Conservation (phyloP, 2,797 vertebrate species). For the Bufotes viridis region DNA sequence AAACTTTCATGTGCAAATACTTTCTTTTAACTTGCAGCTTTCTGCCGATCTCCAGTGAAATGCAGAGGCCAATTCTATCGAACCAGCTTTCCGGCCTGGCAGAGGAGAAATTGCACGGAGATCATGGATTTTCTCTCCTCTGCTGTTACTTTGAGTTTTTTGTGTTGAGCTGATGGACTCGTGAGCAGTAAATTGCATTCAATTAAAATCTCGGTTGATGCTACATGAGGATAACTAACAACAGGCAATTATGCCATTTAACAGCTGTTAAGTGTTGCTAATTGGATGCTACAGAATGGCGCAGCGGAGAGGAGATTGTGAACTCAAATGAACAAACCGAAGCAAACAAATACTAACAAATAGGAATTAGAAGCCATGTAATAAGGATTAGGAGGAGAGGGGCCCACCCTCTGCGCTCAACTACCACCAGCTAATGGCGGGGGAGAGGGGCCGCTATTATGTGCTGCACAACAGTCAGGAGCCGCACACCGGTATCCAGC, state of each 20-base stretch:
- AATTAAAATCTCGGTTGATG: slow-evolving; percentile 61
- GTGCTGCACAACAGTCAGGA: not conserved
- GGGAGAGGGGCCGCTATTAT: not conserved
- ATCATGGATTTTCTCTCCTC: slow-evolving; percentile 53
- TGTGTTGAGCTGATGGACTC: slow-evolving; percentile 49
- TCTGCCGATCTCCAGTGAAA: slow-evolving; percentile 23
- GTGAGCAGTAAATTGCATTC: slow-evolving; percentile 62
- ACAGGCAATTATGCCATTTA: slow-evolving; percentile 59
- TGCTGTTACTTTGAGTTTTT: slow-evolving; percentile 42
- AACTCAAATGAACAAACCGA: slow-evolving; percentile 53
- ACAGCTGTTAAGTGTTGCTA: slow-evolving; percentile 61
- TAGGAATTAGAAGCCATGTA: slow-evolving; percentile 16
- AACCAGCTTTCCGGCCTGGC: slow-evolving; percentile 27
- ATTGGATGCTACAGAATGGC: slow-evolving; percentile 56
- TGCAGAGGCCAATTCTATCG: slow-evolving; percentile 51
- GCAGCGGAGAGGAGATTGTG: slow-evolving; percentile 46
- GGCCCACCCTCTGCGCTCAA: not conserved
- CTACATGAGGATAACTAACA: slow-evolving; percentile 59
- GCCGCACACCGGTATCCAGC: not conserved
- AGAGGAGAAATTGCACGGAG: slow-evolving; percentile 11
- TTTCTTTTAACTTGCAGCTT: slow-evolving; percentile 23
- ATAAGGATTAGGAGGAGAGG: slow-evolving; percentile 16
- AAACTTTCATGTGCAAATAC: slow-evolving; percentile 53
- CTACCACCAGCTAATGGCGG: not conserved
- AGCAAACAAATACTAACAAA: slow-evolving; percentile 52